phyloP scores from a whole-genome alignment of 2,888 invertebrate species.

The Ectobius pallidus region DNA sequence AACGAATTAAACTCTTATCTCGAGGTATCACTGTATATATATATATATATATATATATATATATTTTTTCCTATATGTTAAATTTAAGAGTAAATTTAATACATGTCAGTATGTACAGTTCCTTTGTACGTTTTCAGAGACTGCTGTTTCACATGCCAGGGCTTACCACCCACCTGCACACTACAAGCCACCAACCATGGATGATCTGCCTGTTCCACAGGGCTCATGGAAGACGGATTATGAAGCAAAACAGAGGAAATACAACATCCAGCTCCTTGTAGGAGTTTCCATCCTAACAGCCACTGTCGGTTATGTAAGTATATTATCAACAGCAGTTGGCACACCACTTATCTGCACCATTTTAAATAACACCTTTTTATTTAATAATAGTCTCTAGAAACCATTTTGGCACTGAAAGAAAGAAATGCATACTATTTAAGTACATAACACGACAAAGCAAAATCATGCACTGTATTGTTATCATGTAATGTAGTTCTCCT shows the following conservation, averaged over 20 bases:
- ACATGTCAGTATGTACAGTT: neutral
- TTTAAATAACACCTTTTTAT: neutral
- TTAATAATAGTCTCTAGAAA: too few relatives aligned
- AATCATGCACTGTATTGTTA: too few relatives aligned
- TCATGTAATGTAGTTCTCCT: too few relatives aligned
- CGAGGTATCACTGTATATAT: too few relatives aligned
- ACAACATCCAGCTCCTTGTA: slow-evolving; percentile 67
- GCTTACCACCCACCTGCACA: slow-evolving; percentile 41
- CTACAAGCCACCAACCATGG: slow-evolving; percentile 61
- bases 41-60: too few relatives aligned
- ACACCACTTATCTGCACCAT: neutral
- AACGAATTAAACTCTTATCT: too few relatives aligned
- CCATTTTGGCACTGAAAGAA: too few relatives aligned
- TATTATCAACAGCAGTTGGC: too few relatives aligned
- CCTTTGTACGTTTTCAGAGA: neutral
- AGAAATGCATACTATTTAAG: too few relatives aligned
- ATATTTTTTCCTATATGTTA: too few relatives aligned
- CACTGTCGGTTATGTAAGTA: slow-evolving; percentile 59
- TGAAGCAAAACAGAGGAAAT: slow-evolving; percentile 68
- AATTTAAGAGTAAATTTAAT: too few relatives aligned
- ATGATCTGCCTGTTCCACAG: slow-evolving; percentile 77
- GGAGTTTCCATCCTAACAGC: slow-evolving; percentile 61
- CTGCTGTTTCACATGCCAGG: slow-evolving; percentile 32
- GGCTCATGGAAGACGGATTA: slow-evolving; percentile 78
- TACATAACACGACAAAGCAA: too few relatives aligned